Evolutionary conservation across 2,888 invertebrate genomes (phyloP).

Genomic region (Caenorhabditis sp.): DNA sequence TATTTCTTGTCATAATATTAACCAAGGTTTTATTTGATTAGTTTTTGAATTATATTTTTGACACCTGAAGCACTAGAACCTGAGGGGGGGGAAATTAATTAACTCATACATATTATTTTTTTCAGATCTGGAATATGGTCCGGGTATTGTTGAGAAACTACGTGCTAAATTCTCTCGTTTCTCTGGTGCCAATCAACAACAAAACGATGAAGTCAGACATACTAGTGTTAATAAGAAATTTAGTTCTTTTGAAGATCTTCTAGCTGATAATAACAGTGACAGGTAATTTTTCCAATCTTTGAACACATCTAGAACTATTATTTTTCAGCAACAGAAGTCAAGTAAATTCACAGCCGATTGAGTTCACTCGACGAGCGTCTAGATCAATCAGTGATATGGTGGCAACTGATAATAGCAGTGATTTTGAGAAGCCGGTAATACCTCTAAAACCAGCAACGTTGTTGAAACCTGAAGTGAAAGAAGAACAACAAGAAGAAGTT

Average conservation of each 20-base stretch:
- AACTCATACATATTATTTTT: no score
- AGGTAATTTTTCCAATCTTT: constrained; percentile 2
- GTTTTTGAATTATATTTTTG: no score
- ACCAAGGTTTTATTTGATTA: constrained; percentile 35
- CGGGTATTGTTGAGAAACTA: constrained; percentile 57
- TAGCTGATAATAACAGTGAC: constrained; percentile 22
- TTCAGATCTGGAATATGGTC: constrained; percentile 59
- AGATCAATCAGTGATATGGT: constrained; percentile 38
- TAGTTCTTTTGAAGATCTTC: constrained; percentile 36
- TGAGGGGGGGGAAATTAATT: no score
- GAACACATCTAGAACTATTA: no score
- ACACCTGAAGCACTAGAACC: constrained; percentile 5
- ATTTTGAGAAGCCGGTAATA: background rate
- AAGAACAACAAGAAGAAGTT: constrained; percentile 8
- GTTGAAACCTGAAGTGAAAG: background rate
- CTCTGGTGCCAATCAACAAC: constrained; percentile 34
- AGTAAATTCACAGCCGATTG: constrained; percentile 1
- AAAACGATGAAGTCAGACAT: constrained; percentile 8
- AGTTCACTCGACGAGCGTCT: constrained; percentile 24
- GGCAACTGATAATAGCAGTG: constrained; percentile 1
- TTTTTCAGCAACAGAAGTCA: constrained; percentile 11
- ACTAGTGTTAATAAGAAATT: constrained; percentile 13
- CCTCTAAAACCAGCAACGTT: background rate
- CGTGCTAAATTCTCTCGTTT: constrained; percentile 52
- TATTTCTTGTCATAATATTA: constrained; percentile 29